A percentile compares a stretch with the other conserved stretches of the same genome.
phyloP scores from a whole-genome alignment of 2,888 invertebrate genomes.

The Cerceris rybyensis region DNA sequence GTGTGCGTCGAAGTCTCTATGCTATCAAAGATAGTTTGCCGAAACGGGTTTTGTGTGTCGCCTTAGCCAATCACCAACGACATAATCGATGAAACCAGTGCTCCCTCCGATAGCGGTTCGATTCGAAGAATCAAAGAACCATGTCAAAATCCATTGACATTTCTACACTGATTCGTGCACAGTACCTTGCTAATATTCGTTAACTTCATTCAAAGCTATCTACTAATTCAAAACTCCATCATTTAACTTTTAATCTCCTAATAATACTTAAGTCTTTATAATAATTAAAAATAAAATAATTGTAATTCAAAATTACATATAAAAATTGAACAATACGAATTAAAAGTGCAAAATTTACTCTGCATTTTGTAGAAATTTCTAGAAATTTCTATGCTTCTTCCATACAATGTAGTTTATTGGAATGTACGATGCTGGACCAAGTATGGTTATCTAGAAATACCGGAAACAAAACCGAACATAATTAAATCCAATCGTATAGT shows the following conservation, averaged over 20 bases:
- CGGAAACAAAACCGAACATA: background rate
- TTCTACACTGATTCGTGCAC: constrained; percentile 46
- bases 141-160: constrained; percentile 67
- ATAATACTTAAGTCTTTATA: no score
- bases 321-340: no score
- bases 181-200: constrained; percentile 43
- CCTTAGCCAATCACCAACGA: background rate
- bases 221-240: background rate
- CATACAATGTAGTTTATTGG: no score
- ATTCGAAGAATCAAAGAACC: constrained; percentile 49
- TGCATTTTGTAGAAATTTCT: no score
- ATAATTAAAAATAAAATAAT: no score
- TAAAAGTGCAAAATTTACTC: no score
- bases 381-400: no score
- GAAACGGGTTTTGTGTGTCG: constrained; percentile 24
- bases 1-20: constrained; percentile 31
- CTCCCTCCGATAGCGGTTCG: constrained; percentile 34
- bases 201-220: constrained; percentile 28
- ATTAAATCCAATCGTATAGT: constrained; percentile 25
- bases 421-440: no score
- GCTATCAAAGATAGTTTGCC: constrained; percentile 52
- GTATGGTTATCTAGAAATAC: no score
- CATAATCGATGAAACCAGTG: constrained; percentile 36
- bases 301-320: no score
- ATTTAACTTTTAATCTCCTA: no score